These are phyloP conservation scores for Perca schrenkii DNA, from an alignment of 2,113 vertebrate species.

Conservation along the genomic window DNA sequence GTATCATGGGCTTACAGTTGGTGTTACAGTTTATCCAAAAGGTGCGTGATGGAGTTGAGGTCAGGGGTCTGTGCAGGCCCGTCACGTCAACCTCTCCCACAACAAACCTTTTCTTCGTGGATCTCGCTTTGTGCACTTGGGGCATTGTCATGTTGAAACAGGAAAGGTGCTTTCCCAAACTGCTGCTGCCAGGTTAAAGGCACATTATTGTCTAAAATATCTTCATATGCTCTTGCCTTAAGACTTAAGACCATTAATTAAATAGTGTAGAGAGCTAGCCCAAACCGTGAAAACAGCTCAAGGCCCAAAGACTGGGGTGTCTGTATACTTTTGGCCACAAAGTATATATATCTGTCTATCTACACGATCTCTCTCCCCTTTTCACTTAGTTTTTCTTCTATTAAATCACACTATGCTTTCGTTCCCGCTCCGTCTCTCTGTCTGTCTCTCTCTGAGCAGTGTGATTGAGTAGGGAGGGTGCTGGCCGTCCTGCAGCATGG, in stretches of 20 bases:
- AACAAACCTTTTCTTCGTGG: neutral
- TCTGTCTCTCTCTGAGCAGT: constrained; percentile 61
- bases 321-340: constrained; percentile 25
- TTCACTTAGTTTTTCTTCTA: constrained; percentile 51
- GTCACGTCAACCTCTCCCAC: neutral
- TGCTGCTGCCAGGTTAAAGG: neutral
- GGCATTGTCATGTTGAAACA: neutral
- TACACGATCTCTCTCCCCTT: constrained; percentile 27
- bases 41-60: constrained; percentile 6
- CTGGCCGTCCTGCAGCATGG: constrained; percentile 77
- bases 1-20: neutral
- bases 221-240: neutral
- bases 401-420: constrained; percentile 62
- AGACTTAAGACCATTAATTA: neutral
- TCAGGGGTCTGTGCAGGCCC: neutral
- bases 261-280: neutral
- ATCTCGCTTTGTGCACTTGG: neutral
- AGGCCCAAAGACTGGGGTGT: neutral
- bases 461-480: constrained; percentile 76
- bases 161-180: neutral
- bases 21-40: constrained; percentile 21
- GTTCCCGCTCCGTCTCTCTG: constrained; percentile 25
- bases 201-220: neutral
- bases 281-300: neutral
- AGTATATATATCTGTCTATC: constrained; percentile 26